Evolutionary conservation across 2,797 vertebrate genomes (phyloP).

Genomic region (Tamandua tetradactyla): DNA sequence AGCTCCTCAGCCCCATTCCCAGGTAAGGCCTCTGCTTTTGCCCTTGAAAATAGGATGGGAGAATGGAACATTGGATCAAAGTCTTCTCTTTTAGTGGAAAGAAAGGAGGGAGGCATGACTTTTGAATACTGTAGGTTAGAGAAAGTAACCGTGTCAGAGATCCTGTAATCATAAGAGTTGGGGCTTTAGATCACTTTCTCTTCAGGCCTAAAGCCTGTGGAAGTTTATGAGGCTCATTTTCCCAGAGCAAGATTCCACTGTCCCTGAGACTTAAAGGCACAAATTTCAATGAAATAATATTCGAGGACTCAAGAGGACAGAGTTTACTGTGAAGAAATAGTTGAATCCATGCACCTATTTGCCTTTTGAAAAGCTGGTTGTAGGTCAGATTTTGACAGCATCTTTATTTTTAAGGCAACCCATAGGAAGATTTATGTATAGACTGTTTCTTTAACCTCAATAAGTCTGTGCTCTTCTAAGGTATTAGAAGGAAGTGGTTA

Average conservation of each 20-base stretch:
- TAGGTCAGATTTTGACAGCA: conserved; percentile 21
- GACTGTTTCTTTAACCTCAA: background rate
- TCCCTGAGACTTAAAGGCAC: conserved; percentile 35
- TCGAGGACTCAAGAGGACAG: conserved; percentile 29
- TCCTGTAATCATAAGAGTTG: background rate
- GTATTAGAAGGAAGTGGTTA: conserved; percentile 54
- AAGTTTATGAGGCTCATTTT: conserved; percentile 49
- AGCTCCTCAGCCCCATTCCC: conserved; percentile 79
- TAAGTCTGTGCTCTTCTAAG: background rate
- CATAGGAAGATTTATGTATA: conserved; percentile 27
- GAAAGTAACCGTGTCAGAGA: conserved; percentile 15
- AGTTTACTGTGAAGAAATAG: background rate
- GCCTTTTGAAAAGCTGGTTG: conserved; percentile 16
- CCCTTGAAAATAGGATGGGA: background rate
- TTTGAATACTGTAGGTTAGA: conserved; percentile 29
- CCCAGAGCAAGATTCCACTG: conserved; percentile 35
- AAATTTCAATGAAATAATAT: conserved; percentile 4
- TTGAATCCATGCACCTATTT: background rate
- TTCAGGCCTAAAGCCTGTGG: conserved; percentile 1
- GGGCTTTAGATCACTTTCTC: background rate
- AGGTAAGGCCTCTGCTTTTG: conserved; percentile 81
- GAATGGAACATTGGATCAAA: conserved; percentile 38
- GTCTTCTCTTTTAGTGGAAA: background rate
- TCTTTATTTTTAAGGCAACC: conserved; percentile 56
- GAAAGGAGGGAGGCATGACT: background rate